Evolutionary conservation across 2,888 invertebrate species (phyloP), one percentile per base, ranked within the genome.

Genomic region (Brassicogethes aeneus): DNA sequence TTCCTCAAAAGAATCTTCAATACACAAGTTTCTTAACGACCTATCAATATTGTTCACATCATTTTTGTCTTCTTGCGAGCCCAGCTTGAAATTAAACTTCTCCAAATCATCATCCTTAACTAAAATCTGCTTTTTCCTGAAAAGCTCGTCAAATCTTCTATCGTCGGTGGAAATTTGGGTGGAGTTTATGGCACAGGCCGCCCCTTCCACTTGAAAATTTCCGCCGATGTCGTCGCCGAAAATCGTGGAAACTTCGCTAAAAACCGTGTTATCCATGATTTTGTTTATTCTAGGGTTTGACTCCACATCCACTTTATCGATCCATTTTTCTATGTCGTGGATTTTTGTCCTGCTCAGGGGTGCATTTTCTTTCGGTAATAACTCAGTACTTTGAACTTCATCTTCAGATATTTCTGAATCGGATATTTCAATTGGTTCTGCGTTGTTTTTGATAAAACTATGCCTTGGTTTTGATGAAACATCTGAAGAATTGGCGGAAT

Each of bases 171-270:
- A 44, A 16, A 51, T 34, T 40, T 53, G 51, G 3, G 60, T 60
- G 7, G 60, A 60, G 49, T 54, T 60, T 16, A 47, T 44, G 40
- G 55, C 57, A 32, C 43, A 33, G 2, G 40, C 36, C 35, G 40
- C 42, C 14, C 39, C 45, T 23, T 46, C 46, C 31, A 45, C 30
- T 30, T 42, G 37, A 33, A 42, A 48, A 39, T 45, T 40, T 13
- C 36, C 37, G 3, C 35, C 45, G 36, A 34, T 31, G 10, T 50
- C 47, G 35, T 51, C 52, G 23, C 50, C 51, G 37, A 37, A 47
- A 41, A 61, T 55, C 17, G 54, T 49, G 30, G 60, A 60, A 3
- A 58, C 40, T 40, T 59, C 55, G 41, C 53, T 57, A 44, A 55
- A 61, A 36, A 47, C 34, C 15, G 55, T 56, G 7, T 34, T 30